A percentile compares a stretch with the other conserved stretches of the same genome.
phyloP scores from a whole-genome alignment of 2,113 vertebrate genomes.

The Machaerirhynchus nigripectus region DNA sequence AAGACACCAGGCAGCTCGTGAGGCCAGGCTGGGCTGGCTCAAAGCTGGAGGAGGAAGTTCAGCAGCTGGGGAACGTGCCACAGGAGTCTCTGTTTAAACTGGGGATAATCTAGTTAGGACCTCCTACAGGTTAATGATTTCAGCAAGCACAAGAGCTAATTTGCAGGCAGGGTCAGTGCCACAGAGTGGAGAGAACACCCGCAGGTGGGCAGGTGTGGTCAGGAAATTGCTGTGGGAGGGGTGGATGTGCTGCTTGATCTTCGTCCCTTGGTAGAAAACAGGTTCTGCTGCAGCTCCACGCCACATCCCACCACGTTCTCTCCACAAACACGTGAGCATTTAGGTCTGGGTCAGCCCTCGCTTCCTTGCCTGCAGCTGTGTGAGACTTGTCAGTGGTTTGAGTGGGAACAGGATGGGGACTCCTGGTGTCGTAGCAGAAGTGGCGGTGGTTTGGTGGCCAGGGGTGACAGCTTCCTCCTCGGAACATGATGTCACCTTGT shows the following conservation, averaged over 20 bases:
- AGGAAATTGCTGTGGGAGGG: background rate
- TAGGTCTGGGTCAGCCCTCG: background rate
- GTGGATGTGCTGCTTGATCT: background rate
- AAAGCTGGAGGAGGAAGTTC: background rate
- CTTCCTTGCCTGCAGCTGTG: background rate
- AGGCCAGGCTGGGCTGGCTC: background rate
- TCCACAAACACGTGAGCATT: rapidly evolving
- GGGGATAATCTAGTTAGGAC: background rate
- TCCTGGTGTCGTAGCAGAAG: background rate
- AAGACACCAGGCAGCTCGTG: background rate
- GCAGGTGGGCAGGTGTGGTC: background rate
- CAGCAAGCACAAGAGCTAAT: background rate
- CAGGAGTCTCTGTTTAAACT: background rate
- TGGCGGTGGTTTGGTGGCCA: background rate
- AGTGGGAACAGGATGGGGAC: background rate
- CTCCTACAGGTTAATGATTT: background rate
- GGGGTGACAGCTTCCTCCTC: background rate
- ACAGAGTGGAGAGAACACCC: background rate
- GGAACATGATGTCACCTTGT: background rate
- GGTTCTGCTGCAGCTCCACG: background rate
- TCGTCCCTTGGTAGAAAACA: background rate
- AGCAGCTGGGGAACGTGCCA: background rate
- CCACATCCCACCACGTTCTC: background rate
- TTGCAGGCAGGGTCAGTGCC: background rate
- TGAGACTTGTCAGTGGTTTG: background rate